These are phyloP conservation scores for Pseudomyrmex cubaensis DNA, from an alignment of 1,140 invertebrate species.

Conservation along the genomic window DNA sequence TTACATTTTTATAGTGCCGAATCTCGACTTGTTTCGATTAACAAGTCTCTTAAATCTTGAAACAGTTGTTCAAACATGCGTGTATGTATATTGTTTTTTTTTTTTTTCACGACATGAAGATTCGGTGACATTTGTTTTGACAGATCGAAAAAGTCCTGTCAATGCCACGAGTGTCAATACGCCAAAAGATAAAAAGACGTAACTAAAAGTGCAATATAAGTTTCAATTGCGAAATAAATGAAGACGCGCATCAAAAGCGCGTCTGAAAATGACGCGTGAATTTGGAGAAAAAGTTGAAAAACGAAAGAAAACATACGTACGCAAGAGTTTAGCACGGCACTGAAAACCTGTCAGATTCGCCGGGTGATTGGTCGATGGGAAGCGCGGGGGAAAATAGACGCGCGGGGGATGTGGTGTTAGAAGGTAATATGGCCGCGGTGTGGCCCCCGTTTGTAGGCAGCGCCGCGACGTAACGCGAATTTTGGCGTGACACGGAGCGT, in stretches of 20 bases:
- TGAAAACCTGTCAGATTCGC: constrained; percentile 70
- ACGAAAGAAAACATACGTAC: not conserved
- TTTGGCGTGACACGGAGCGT: constrained; percentile 35
- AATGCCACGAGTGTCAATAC: no score
- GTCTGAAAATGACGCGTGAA: no score
- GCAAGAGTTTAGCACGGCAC: constrained; percentile 26
- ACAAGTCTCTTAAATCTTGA: no score
- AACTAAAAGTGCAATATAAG: no score
- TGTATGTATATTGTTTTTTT: no score
- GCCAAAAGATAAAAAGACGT: no score
- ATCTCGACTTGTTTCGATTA: constrained; percentile 8
- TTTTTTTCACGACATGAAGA: no score
- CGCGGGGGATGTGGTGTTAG: constrained; percentile 64
- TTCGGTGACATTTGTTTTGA: no score
- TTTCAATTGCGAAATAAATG: no score
- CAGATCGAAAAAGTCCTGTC: no score
- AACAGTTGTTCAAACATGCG: no score
- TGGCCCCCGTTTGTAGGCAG: constrained; percentile 71
- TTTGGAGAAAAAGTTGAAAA: not conserved
- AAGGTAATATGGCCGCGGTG: constrained; percentile 80
- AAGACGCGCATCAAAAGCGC: no score
- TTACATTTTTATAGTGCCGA: not conserved
- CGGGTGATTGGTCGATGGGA: constrained; percentile 57
- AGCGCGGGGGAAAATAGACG: not conserved
- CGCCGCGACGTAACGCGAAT: constrained; percentile 68